Evolutionary conservation across 2,888 invertebrate genomes (phyloP).

Genomic region (Zaprionus obscuricornis): DNA sequence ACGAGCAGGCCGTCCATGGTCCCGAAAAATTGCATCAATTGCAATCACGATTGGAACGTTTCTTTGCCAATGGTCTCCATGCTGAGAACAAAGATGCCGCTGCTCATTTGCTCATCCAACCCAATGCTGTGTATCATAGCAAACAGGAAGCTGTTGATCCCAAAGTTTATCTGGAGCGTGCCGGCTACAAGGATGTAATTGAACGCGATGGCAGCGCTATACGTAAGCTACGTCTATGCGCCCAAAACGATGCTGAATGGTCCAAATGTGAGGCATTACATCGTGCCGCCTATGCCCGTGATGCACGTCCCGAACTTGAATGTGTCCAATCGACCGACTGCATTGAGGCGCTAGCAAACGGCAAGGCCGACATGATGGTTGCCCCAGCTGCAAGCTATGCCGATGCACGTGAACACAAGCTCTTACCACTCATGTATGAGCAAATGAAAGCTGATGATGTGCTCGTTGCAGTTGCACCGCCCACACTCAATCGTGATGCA

Average conservation of each 20-base stretch:
- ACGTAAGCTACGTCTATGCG: constrained; percentile 88
- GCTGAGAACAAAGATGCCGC: constrained; percentile 80
- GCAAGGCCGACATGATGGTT: constrained; percentile 76
- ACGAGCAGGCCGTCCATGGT: constrained; percentile 84
- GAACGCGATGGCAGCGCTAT: constrained; percentile 89
- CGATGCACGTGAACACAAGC: constrained; percentile 65
- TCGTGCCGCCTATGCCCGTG: constrained; percentile 89
- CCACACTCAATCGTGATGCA: constrained; percentile 66
- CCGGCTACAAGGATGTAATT: constrained; percentile 88
- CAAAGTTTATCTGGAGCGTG: constrained; percentile 86
- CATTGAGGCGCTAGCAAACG: constrained; percentile 67
- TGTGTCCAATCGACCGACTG: constrained; percentile 88
- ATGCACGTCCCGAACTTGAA: constrained; percentile 91
- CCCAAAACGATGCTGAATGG: constrained; percentile 87
- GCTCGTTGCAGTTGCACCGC: constrained; percentile 80
- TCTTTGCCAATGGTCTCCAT: constrained; percentile 81
- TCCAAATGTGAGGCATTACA: constrained; percentile 90
- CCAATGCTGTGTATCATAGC: constrained; percentile 84
- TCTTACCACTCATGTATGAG: constrained; percentile 81
- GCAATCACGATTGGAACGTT: constrained; percentile 81
- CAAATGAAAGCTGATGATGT: constrained; percentile 66
- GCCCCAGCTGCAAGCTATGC: constrained; percentile 63
- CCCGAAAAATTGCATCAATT: constrained; percentile 75
- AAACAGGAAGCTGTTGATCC: constrained; percentile 84
- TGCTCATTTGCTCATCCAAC: constrained; percentile 86